Percentiles rank a stretch among this genome's conserved stretches.
phyloP scores from a whole-genome alignment of 2,113 vertebrate genomes.

The Crypturellus undulatus region DNA sequence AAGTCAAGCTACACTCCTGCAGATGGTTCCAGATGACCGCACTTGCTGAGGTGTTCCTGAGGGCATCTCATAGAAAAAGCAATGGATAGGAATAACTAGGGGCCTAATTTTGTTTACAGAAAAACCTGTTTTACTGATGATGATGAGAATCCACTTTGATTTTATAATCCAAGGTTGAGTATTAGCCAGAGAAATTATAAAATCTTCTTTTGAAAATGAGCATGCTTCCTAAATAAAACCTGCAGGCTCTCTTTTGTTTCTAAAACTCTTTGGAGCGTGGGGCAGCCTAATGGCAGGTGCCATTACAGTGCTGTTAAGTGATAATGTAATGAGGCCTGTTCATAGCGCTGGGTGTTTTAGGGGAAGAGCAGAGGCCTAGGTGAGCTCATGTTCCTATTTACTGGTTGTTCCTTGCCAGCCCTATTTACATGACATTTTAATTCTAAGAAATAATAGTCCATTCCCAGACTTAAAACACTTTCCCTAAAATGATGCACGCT shows the following conservation, averaged over 20 bases:
- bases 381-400: not conserved
- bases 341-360: not conserved
- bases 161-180: not conserved
- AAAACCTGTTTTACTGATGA: conserved; percentile 49
- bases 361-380: too few relatives aligned
- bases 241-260: not conserved
- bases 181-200: not conserved
- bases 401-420: too few relatives aligned
- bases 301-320: not conserved
- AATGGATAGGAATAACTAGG: not conserved
- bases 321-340: not conserved
- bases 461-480: not conserved
- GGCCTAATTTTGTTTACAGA: conserved; percentile 40
- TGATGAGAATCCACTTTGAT: conserved; percentile 33
- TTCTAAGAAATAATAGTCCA: not conserved
- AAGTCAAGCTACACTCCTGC: not conserved
- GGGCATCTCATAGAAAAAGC: conserved; percentile 27
- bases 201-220: not conserved
- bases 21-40: not conserved
- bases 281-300: not conserved
- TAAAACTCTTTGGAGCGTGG: not conserved
- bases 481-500: not conserved
- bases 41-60: not conserved
- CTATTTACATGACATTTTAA: not conserved
- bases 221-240: conserved; percentile 4